These are phyloP conservation scores for Pelobates cultripes DNA, from an alignment of 2,797 vertebrate genomes.

Conservation along the genomic window DNA sequence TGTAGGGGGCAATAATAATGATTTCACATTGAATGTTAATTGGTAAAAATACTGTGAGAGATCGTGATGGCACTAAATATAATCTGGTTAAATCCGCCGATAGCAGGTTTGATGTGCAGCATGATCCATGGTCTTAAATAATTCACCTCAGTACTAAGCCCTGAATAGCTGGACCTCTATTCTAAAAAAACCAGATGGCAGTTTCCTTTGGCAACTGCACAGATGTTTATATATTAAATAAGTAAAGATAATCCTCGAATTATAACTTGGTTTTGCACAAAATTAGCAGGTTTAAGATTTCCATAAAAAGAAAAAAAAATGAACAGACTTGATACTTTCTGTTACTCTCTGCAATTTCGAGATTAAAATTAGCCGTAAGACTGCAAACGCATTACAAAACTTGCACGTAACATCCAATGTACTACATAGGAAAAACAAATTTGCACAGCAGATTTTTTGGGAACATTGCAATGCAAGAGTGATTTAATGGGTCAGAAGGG, in stretches of 20 bases:
- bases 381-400: constrained; percentile 32
- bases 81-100: no score
- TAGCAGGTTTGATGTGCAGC: no score
- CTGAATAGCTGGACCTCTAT: background rate
- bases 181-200: constrained; percentile 37
- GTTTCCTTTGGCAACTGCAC: constrained; percentile 10
- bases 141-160: background rate
- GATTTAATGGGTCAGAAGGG: constrained; percentile 49
- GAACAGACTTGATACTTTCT: constrained; percentile 2
- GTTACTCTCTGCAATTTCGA: background rate
- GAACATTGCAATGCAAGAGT: constrained; percentile 46
- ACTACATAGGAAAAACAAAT: constrained; percentile 31
- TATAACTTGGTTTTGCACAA: constrained; percentile 33
- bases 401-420: constrained; percentile 10
- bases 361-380: constrained; percentile 11
- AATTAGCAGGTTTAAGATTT: constrained; percentile 41
- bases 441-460: constrained; percentile 37
- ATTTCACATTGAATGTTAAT: no score
- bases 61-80: no score
- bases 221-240: constrained; percentile 50
- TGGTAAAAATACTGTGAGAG: no score
- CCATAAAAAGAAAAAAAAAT: constrained; percentile 17
- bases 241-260: constrained; percentile 47
- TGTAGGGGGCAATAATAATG: no score
- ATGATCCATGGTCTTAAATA: background rate